phyloP scores from a whole-genome alignment of 2,797 vertebrate species.

The Melopsittacus undulatus region DNA sequence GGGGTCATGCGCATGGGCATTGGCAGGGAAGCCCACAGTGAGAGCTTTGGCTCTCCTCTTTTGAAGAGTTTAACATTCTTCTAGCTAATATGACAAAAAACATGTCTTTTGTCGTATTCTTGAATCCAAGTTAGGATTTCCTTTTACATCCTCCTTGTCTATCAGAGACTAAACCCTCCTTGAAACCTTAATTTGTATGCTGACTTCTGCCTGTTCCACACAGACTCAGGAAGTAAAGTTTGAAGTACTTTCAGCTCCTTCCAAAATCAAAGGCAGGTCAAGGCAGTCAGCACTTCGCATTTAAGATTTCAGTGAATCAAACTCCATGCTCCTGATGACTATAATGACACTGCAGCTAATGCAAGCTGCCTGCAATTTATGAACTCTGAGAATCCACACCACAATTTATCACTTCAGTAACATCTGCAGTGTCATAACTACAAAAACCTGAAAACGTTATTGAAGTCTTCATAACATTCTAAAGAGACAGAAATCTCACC shows the following conservation, averaged over 20 bases:
- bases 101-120: background rate
- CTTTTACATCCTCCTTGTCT: background rate
- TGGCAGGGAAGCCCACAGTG: background rate
- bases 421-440: background rate
- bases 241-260: background rate
- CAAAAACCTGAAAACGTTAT: background rate
- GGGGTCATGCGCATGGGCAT: accelerated
- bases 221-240: background rate
- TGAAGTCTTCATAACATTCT: background rate
- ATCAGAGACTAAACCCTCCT: background rate
- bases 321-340: background rate
- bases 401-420: background rate
- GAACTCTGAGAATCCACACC: background rate
- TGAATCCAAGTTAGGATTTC: background rate
- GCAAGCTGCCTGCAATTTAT: conserved; percentile 20
- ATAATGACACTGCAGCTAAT: conserved; percentile 16
- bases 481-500: background rate
- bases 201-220: background rate
- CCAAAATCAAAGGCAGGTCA: conserved; percentile 2
- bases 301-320: conserved; percentile 9
- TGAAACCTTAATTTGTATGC: background rate
- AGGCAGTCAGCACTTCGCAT: conserved; percentile 24
- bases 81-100: background rate
- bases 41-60: background rate
- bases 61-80: background rate